phyloP scores from a whole-genome alignment of 2,888 invertebrate genomes.

The Danaus chrysippus region DNA sequence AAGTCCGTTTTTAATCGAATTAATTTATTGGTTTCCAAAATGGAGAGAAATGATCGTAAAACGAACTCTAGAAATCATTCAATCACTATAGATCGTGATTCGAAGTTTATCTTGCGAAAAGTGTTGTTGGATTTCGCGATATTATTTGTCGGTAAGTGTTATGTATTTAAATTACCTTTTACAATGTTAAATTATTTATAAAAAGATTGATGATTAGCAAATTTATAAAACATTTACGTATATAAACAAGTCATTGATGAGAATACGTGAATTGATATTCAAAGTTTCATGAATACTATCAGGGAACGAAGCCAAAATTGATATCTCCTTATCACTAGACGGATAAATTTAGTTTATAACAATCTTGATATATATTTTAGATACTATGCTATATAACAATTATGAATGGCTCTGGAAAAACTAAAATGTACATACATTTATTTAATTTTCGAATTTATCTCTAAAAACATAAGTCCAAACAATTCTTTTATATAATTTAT shows the following conservation, averaged over 20 bases:
- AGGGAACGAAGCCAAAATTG: not conserved
- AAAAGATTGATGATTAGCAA: too few species aligned
- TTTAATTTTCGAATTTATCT: too few species aligned
- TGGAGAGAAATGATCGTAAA: conserved; percentile 70
- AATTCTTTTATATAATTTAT: too few species aligned
- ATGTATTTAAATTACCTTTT: conserved; percentile 12
- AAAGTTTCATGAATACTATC: not conserved
- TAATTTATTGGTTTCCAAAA: conserved; percentile 40
- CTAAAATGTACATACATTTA: too few species aligned
- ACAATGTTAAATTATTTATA: not conserved
- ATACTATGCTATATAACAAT: too few species aligned
- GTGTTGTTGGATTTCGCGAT: conserved; percentile 83
- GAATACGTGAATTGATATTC: not conserved
- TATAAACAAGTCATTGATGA: too few species aligned
- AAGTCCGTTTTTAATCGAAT: conserved; percentile 35
- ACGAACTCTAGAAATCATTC: conserved; percentile 60
- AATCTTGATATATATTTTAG: too few species aligned
- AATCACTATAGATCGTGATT: conserved; percentile 76
- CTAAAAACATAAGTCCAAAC: too few species aligned
- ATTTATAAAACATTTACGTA: too few species aligned
- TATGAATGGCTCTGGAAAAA: too few species aligned
- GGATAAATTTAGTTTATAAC: too few species aligned
- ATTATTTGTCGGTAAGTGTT: conserved; percentile 82
- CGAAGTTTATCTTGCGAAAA: conserved; percentile 80
- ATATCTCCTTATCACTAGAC: not conserved